Conservation (phyloP, 2,797 vertebrate genomes). For the Ciconia nigra region DNA sequence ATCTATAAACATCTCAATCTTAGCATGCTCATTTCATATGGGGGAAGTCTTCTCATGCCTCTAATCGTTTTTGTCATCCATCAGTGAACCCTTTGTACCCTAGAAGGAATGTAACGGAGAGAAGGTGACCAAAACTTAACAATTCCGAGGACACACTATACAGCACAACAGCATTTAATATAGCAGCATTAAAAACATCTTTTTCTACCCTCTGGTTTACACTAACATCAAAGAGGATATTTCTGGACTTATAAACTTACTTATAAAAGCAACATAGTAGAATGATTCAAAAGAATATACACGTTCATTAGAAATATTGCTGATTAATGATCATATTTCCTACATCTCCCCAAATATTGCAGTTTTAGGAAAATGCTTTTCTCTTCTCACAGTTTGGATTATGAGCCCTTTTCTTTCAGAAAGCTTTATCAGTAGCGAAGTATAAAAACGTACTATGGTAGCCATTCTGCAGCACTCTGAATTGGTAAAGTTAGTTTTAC, state of each 20-base stretch:
- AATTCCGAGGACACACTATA: not conserved
- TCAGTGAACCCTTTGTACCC: not conserved
- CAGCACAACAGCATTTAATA: not conserved
- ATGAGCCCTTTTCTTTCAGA: not conserved
- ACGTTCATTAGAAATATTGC: not conserved
- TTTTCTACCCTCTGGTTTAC: not conserved
- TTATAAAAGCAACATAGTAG: not conserved
- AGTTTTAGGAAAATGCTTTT: not conserved
- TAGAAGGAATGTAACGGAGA: not conserved
- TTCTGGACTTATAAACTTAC: not conserved
- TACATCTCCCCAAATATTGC: accelerated
- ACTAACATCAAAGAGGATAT: not conserved
- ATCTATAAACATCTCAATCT: constrained; percentile 37
- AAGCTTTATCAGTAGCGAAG: not conserved
- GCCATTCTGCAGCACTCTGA: not conserved
- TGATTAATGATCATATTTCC: not conserved
- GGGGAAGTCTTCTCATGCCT: not conserved
- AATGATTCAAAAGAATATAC: not conserved
- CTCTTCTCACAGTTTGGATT: not conserved
- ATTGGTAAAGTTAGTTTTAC: not conserved
- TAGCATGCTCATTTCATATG: not conserved
- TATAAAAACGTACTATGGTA: not conserved
- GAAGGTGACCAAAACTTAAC: not conserved
- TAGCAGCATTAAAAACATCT: not conserved
- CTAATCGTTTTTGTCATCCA: not conserved